Evolutionary conservation across 2,797 vertebrate genomes (phyloP), one percentile per base, ranked within the genome.

Genomic region (Eptatretus atami): DNA sequence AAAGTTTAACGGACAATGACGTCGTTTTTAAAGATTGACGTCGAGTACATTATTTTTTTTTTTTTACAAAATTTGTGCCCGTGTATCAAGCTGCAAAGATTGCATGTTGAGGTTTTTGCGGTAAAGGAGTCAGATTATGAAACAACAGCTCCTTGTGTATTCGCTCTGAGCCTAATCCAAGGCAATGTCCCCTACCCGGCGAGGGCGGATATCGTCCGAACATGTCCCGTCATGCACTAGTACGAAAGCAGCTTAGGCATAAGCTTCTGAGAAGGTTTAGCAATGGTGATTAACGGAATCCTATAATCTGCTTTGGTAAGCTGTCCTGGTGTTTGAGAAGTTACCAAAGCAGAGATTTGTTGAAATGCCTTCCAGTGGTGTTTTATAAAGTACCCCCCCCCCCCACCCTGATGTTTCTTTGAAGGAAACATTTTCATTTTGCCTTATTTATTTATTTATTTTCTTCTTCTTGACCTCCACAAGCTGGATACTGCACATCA

Each of bases 321-420:
- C 57, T 61, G 57, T 25, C 57, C n/a, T 61, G 57, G 57, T 61
- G 57, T 61, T 61, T 61, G 57, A 61, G 57, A 61, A 61, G 57
- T 25, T 61, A 25, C 25, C 25, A n/a, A 25, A 25, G n/a, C n/a
- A 61, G 25, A 25, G 57, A n/a, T 25, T n/a, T 61, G n/a, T 10
- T 61, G 57, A 61, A n/a, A n/a, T 61, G 57, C 12, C 25, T 61
- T 61, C n/a, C 25, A 61, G 25, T 61, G 31, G 31, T 44, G 31
- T 44, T 44, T 44, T 44, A 44, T 44, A 44, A 44, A 44, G 6
- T 5, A 2, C 19, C 19, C 19, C 19, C 19, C 19, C 19, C 19
- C 19, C 19, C 19, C 19, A 19, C 19, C 19, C 19, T 2, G 19
- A 19, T 19, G 31, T 44, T 44, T 44, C 31, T 44, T 44, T 44